Conservation (phyloP, 2,797 vertebrate genomes). For the Sebastes trivittatus region DNA sequence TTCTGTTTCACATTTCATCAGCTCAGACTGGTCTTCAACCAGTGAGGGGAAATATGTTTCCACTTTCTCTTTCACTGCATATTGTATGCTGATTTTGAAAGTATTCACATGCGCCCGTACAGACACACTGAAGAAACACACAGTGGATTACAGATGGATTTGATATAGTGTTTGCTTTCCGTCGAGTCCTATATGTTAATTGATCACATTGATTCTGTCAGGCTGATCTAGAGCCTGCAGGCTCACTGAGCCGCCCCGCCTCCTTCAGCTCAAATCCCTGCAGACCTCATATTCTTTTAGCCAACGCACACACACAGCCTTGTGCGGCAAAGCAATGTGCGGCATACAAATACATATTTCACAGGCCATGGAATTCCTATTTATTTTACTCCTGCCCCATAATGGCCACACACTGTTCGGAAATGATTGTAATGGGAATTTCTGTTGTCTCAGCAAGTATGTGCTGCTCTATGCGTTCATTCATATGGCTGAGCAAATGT, state of each 20-base stretch:
- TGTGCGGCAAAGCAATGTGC: background rate
- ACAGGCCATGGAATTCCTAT: slow-evolving; percentile 51
- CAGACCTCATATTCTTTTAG: slow-evolving; percentile 14
- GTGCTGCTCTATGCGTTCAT: slow-evolving; percentile 26
- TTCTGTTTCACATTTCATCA: background rate
- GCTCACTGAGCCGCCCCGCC: background rate
- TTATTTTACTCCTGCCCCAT: slow-evolving; percentile 29
- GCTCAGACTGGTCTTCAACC: background rate
- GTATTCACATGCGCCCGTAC: background rate
- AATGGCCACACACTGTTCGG: slow-evolving; percentile 50
- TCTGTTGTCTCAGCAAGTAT: slow-evolving; percentile 57
- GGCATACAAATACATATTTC: slow-evolving; percentile 49
- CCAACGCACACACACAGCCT: background rate
- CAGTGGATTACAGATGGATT: slow-evolving; percentile 63
- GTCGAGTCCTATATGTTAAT: slow-evolving; percentile 54
- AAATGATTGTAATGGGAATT: slow-evolving; percentile 49
- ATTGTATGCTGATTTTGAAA: background rate
- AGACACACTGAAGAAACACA: slow-evolving; percentile 7
- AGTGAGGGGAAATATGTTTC: background rate
- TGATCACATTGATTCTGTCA: slow-evolving; percentile 72
- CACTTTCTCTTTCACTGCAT: slow-evolving; percentile 5
- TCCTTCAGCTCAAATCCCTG: background rate
- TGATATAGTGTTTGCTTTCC: slow-evolving; percentile 66
- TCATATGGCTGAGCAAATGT: slow-evolving; percentile 38
- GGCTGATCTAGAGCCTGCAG: slow-evolving; percentile 48